Conservation (phyloP, 2,888 invertebrate genomes). For the Oxystoma pomonae region DNA sequence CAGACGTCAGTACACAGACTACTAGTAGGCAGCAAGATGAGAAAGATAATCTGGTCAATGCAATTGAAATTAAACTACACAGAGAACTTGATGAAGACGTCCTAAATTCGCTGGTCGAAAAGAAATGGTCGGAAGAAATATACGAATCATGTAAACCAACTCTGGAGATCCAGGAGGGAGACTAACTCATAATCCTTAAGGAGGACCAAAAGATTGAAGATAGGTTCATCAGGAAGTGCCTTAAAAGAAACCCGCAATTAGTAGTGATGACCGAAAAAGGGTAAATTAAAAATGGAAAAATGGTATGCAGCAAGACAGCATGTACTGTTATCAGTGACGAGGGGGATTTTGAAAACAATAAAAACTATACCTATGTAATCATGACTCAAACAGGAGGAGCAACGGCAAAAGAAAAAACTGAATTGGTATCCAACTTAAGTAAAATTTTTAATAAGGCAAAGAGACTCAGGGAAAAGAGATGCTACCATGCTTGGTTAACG, state of each 20-base stretch:
- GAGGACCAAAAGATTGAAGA: not conserved
- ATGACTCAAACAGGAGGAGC: too few relatives aligned
- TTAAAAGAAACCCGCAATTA: slow-evolving; percentile 1
- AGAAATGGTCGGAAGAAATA: slow-evolving; percentile 1
- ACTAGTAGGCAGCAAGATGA: slow-evolving; percentile 1
- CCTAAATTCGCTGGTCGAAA: not conserved
- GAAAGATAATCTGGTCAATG: not conserved
- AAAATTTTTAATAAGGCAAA: too few relatives aligned
- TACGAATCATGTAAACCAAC: not conserved
- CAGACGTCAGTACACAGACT: not conserved
- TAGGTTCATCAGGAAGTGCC: too few relatives aligned
- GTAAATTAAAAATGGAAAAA: slow-evolving; percentile 1
- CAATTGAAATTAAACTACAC: not conserved
- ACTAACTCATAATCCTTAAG: too few relatives aligned
- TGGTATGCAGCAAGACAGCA: slow-evolving; percentile 2
- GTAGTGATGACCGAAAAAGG: not conserved
- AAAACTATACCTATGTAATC: too few relatives aligned
- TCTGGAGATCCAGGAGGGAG: not conserved
- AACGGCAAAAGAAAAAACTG: too few relatives aligned
- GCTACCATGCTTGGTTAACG: too few relatives aligned
- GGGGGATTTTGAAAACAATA: not conserved
- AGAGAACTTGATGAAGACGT: slow-evolving; percentile 1
- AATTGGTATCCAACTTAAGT: too few relatives aligned
- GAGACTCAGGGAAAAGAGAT: too few relatives aligned
- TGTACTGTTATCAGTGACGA: slow-evolving; percentile 3